phyloP scores from a whole-genome alignment of 53 echinoderm and acorn worm species.

The Crossaster papposus region DNA sequence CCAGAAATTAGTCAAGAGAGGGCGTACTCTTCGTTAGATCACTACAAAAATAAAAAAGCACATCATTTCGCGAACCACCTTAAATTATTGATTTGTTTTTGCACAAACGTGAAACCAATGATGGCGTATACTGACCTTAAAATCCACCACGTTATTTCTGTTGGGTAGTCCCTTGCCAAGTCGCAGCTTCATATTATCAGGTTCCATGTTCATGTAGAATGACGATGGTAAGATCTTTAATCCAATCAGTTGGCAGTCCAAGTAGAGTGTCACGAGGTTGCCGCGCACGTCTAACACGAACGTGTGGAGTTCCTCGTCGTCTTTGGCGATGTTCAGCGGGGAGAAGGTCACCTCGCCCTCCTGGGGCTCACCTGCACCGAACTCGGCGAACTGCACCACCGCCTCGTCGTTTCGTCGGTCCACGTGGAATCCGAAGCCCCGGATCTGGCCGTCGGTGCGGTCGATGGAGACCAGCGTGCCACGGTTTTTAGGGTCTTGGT shows the following conservation, averaged over 20 bases:
- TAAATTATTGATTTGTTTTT: background rate
- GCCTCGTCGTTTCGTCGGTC: constrained; percentile 67
- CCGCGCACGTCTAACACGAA: constrained; percentile 73
- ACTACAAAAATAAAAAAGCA: background rate
- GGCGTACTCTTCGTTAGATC: background rate
- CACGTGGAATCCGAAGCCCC: constrained; percentile 71
- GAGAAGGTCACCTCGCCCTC: constrained; percentile 51
- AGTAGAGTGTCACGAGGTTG: constrained; percentile 71
- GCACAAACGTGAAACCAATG: background rate
- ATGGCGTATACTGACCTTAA: constrained; percentile 72
- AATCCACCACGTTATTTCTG: constrained; percentile 66
- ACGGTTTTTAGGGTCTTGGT: constrained; percentile 67
- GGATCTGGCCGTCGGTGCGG: constrained; percentile 18
- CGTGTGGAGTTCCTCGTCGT: constrained; percentile 67
- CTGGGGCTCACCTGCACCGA: constrained; percentile 19
- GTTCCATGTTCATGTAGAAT: constrained; percentile 65
- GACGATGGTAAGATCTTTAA: constrained; percentile 63
- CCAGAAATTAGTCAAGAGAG: background rate
- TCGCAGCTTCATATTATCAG: constrained; percentile 67
- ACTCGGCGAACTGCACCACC: constrained; percentile 64
- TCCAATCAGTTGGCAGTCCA: constrained; percentile 77
- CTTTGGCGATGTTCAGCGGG: constrained; percentile 39
- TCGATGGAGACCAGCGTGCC: constrained; percentile 82
- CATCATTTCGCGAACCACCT: background rate
- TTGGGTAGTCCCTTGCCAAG: constrained; percentile 77